A percentile compares a stretch with the other conserved stretches of the same genome.
These are phyloP conservation scores for Gryllus longicercus DNA, from an alignment of 2,888 invertebrate species.

Conservation along the genomic window DNA sequence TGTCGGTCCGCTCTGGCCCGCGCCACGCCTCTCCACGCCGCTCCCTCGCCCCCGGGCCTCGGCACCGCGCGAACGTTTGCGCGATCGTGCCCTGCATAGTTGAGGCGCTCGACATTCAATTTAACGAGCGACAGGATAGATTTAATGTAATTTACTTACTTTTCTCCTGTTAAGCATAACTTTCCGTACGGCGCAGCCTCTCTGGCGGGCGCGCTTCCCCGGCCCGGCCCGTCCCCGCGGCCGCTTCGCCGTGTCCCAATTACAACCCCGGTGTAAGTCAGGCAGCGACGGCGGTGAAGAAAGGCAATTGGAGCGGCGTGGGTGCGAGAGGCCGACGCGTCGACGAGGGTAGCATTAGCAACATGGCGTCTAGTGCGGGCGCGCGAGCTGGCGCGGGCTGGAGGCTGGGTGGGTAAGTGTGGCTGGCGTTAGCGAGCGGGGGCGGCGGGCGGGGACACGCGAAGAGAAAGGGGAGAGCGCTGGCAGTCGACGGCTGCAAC, in stretches of 20 bases:
- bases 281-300: neutral
- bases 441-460: too few relatives aligned
- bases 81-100: conserved; percentile 32
- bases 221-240: neutral
- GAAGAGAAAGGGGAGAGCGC: too few relatives aligned
- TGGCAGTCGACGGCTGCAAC: too few relatives aligned
- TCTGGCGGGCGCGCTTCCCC: neutral
- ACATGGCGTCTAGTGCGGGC: too few relatives aligned
- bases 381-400: too few relatives aligned
- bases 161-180: conserved; percentile 33
- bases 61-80: conserved; percentile 23
- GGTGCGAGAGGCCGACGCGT: conserved; percentile 5
- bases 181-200: conserved; percentile 11
- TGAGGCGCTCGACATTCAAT: conserved; percentile 30
- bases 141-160: conserved; percentile 35
- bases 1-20: neutral
- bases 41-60: neutral
- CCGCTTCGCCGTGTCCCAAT: conserved; percentile 18
- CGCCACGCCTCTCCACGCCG: neutral
- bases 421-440: too few relatives aligned
- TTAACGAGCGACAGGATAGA: conserved; percentile 34
- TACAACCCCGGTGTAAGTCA: conserved; percentile 12
- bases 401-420: too few relatives aligned
- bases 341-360: too few relatives aligned
- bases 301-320: neutral